phyloP scores from a whole-genome alignment of 2,797 vertebrate genomes.

The Aphelocoma californica region DNA sequence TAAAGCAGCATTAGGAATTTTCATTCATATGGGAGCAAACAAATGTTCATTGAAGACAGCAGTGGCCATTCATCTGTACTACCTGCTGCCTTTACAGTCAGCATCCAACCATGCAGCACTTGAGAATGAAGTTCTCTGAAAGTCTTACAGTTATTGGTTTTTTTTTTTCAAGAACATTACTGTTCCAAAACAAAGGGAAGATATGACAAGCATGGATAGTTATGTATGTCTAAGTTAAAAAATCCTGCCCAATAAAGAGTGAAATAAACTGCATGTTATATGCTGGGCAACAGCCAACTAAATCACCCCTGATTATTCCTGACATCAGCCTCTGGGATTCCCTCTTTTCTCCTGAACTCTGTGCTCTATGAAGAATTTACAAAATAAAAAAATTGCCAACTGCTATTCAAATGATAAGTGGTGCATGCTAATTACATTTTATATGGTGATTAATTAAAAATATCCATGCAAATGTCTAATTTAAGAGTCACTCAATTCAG shows the following conservation, averaged over 20 bases:
- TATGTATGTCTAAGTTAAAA: not conserved
- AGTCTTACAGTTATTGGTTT: not conserved
- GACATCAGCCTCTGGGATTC: constrained; percentile 51
- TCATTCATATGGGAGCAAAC: not conserved
- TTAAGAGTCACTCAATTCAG: constrained; percentile 54
- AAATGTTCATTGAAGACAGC: not conserved
- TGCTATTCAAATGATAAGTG: constrained; percentile 67
- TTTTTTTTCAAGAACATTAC: not conserved
- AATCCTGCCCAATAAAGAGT: not conserved
- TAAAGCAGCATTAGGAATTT: not conserved
- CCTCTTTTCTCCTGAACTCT: not conserved
- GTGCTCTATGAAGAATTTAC: constrained; percentile 7
- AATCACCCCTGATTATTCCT: constrained; percentile 30
- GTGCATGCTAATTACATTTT: constrained; percentile 69
- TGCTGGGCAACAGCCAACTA: not conserved
- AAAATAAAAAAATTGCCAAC: constrained; percentile 55
- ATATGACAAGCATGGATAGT: not conserved
- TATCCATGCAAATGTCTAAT: constrained; percentile 61
- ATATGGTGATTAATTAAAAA: constrained; percentile 74
- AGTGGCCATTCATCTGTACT: not conserved
- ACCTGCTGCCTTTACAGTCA: not conserved
- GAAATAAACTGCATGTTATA: not conserved
- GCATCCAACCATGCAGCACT: not conserved
- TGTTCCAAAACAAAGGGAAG: not conserved
- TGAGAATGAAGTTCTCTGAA: not conserved